Conservation (phyloP, 2,888 invertebrate species). For the Apeira syringaria region DNA sequence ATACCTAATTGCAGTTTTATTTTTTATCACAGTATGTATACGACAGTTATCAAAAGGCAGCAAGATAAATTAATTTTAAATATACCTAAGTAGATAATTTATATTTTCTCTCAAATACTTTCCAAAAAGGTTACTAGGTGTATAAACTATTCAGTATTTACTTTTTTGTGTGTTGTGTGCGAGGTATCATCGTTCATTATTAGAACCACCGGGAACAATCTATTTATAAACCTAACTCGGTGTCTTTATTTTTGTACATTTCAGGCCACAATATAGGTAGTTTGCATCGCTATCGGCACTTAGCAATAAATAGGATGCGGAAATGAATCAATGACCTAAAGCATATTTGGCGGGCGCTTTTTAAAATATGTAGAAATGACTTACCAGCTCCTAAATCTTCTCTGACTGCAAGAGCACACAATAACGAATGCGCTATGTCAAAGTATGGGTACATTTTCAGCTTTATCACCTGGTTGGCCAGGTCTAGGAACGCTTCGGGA, state of each 20-base stretch:
- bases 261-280: slow-evolving; percentile 41
- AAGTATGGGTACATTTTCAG: slow-evolving; percentile 99
- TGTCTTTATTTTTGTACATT: slow-evolving; percentile 70
- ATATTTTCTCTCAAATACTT: too few species aligned
- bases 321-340: slow-evolving; percentile 32
- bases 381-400: slow-evolving; percentile 97
- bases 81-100: too few species aligned
- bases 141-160: too few species aligned
- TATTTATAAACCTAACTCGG: slow-evolving; percentile 71
- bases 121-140: too few species aligned
- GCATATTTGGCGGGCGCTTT: slow-evolving; percentile 46
- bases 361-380: slow-evolving; percentile 56
- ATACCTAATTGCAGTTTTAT: too few species aligned
- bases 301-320: slow-evolving; percentile 45
- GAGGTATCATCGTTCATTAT: slow-evolving; percentile 21
- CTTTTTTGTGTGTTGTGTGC: too few species aligned
- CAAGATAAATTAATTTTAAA: too few species aligned
- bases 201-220: slow-evolving; percentile 45
- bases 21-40: too few species aligned
- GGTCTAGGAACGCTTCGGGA: slow-evolving; percentile 97
- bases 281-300: slow-evolving; percentile 23
- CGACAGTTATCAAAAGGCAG: too few species aligned
- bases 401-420: slow-evolving; percentile 96
- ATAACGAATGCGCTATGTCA: slow-evolving; percentile 97
- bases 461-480: slow-evolving; percentile 99